Base-by-base conservation (phyloP, 30 jellyfish, hydroid and myxozoan genomes). In the Aurelia sp. region DNA sequence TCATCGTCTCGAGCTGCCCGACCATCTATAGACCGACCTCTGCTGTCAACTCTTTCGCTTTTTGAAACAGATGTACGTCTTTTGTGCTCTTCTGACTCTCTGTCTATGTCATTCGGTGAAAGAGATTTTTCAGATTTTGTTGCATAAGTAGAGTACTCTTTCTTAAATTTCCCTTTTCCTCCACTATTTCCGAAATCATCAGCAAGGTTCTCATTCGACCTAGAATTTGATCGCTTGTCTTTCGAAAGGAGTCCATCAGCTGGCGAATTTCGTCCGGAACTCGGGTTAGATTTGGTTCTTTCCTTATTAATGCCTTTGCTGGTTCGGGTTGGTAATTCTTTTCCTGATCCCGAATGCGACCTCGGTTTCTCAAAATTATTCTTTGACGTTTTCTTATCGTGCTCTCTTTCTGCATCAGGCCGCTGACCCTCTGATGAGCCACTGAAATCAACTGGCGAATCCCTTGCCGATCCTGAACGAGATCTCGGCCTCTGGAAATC, bases 231-330 rank as follows among this genome's bases (percentile, higher is more conserved):
- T 60, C 87, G 47, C 44, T 48, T 53, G 0, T 37, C 61, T 30
- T 40, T 62, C 6, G 89, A 61, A 12, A 78, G 23, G 58, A 78
- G 79, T n/a, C 79, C 79, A 3, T 78, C 89, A 2, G 68, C 79
- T 2, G 89, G 89, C 21, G 89, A 78, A 16, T 44, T 66, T 78
- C 89, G 64, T 9, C 87, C 87, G 0, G 87, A 76, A 31, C 76
- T 40, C 10, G 76, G 13, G 51, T 74, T 62, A 51, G 87, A 76
- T 9, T 20, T 76, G 35, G 59, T 68, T 57, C 52, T 59, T 51
- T 30, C 76, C 55, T 44, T 44, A 44, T 44, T 16, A 44, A 44
- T 69, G 16, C 21, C 62, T 69, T 31, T 69, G 79, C 15, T 0
- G 10, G 55, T 44, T 7, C 55, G 55, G 33, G 58, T 52, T 16